Base-by-base conservation (phyloP, 2,113 vertebrate genomes). In the Chaetorhynchus papuensis region DNA sequence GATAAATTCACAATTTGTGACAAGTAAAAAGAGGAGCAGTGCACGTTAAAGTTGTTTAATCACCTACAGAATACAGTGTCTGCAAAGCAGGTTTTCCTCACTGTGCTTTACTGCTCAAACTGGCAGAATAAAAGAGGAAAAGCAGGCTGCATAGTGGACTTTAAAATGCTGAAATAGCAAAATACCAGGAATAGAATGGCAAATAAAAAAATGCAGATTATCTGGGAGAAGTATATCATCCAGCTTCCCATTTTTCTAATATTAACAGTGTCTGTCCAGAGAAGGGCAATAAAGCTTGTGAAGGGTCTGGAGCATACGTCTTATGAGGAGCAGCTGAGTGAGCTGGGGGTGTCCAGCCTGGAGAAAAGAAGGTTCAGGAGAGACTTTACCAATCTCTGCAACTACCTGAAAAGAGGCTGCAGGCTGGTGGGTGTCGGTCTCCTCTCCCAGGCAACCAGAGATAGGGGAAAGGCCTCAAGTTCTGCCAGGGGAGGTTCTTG, bases 1-100 rank as follows among this genome's bases (percentile, higher is more conserved):
- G 85, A 90, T 92, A 94, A 92, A 89, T 86, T 91, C 92, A 91
- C 68, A 63, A 93, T 30, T 85, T 90, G 89, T 95, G 90, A 96
- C 83, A 77, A 59, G 77, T 76, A 77, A 83, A 87, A 97, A 83
- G 83, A 60, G 31, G 49, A 69, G 37, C 22, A 15, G 28, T 7
- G 10, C 52, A 84, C 92, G 77, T 30, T 76, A 68, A 85, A 82
- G 37, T 54, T 20, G 4, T 87, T 69, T 93, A 96, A 89, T 89
- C 75, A 87, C 80, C 41, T n/a, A 26, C 42, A 85, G 50, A 86
- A 56, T 27, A 22, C 0, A 5, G 23, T 37, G 23, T 45, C 42
- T 88, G 68, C 53, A 88, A 75, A 72, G 47, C 27, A 90, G 47
- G 59, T 56, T 83, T 74, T 65, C 45, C 39, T 74, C 60, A 33